A percentile compares a stretch with the other conserved stretches of the same genome.
phyloP scores from a whole-genome alignment of 2,113 vertebrate genomes.

The Eurypyga helias region DNA sequence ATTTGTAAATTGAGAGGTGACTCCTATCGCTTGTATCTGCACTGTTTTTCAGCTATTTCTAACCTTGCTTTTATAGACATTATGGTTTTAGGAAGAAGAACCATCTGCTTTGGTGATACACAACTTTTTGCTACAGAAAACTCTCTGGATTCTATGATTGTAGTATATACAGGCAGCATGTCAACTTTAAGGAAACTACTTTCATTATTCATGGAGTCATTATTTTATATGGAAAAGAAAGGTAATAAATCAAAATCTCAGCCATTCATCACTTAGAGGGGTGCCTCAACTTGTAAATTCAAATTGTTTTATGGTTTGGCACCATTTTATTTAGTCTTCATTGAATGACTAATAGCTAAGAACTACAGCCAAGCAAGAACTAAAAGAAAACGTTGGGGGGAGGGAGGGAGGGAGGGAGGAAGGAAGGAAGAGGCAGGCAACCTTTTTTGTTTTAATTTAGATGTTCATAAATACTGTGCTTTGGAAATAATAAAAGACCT shows the following conservation, averaged over 20 bases:
- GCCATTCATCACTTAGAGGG: conserved; percentile 8
- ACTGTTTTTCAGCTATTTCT: neutral
- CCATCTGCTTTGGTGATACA: neutral
- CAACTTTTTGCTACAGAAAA: neutral
- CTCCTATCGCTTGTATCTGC: neutral
- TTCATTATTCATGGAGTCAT: neutral
- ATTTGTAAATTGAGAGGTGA: neutral
- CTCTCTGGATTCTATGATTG: neutral
- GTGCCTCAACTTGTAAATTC: conserved; percentile 7
- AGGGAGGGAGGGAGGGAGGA: no score
- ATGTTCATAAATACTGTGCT: neutral
- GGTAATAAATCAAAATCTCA: conserved; percentile 24
- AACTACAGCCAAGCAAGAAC: neutral
- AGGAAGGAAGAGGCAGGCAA: neutral
- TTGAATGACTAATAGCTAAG: neutral
- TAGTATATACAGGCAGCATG: neutral
- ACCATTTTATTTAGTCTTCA: conserved; percentile 25
- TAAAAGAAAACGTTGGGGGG: neutral
- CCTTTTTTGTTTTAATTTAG: neutral
- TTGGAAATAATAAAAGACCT: neutral
- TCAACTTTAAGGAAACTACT: neutral
- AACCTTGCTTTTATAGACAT: neutral
- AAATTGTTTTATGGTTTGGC: conserved; percentile 7
- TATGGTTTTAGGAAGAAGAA: neutral
- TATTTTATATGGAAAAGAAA: neutral